Conservation (phyloP, 2,113 vertebrate genomes). For the Anas platyrhynchos region DNA sequence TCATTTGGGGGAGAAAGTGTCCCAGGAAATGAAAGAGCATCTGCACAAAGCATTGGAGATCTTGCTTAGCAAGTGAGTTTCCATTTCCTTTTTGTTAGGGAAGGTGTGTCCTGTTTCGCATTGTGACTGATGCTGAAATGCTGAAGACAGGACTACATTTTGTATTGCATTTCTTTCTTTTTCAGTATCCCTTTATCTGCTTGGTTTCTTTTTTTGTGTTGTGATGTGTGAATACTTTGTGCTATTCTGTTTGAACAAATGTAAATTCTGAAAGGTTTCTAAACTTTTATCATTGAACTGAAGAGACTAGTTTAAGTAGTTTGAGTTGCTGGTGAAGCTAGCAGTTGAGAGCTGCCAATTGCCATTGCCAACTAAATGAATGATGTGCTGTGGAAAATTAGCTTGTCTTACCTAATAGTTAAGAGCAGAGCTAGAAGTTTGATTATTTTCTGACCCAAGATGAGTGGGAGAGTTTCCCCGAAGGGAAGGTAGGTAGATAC, state of each 20-base stretch:
- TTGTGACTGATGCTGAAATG: not conserved
- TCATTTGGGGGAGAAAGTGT: slow-evolving; percentile 82
- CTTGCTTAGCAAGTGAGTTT: slow-evolving; percentile 89
- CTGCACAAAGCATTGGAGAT: slow-evolving; percentile 79
- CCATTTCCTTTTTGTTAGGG: slow-evolving; percentile 7
- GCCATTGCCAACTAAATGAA: not conserved
- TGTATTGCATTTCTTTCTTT: not conserved
- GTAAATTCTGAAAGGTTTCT: not conserved
- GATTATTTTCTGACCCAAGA: not conserved
- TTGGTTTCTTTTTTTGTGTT: not conserved
- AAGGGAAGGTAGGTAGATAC: not conserved
- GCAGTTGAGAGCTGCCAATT: not conserved
- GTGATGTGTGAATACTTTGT: not conserved
- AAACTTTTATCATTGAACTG: not conserved
- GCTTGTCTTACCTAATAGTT: not conserved
- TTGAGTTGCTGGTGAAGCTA: not conserved
- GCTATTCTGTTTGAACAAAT: not conserved
- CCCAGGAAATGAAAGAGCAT: slow-evolving; percentile 78
- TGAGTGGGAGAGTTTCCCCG: not conserved
- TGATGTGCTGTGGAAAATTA: not conserved
- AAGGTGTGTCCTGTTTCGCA: not conserved
- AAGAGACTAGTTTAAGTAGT: not conserved
- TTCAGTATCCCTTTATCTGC: not conserved
- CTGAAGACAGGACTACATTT: not conserved
- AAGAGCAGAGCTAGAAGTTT: not conserved